These are phyloP conservation scores for Anolis sagrei DNA, from an alignment of 2,113 vertebrate genomes.

Conservation along the genomic window DNA sequence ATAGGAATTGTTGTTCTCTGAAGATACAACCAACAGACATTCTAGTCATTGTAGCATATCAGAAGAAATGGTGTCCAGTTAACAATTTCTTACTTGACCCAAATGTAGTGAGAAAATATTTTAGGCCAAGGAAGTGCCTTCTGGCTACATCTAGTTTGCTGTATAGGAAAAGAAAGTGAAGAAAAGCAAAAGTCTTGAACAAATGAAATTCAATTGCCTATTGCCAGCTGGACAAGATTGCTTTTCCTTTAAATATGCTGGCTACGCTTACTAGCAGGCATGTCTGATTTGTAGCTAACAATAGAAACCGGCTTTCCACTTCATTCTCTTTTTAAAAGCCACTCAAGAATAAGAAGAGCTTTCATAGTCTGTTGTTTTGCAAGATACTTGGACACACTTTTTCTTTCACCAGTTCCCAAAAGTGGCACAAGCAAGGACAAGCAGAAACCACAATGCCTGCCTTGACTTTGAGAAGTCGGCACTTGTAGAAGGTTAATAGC, in stretches of 20 bases:
- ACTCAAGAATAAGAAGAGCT: neutral
- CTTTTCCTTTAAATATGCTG: neutral
- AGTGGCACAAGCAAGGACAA: neutral
- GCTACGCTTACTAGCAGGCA: neutral
- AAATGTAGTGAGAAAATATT: neutral
- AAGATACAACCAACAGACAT: neutral
- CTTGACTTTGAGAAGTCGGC: neutral
- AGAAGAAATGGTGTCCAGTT: neutral
- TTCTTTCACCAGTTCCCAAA: neutral
- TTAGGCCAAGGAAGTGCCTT: neutral
- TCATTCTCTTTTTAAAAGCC: constrained; percentile 22
- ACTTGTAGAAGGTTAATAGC: neutral
- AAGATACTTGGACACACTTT: neutral
- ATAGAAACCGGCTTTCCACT: constrained; percentile 23
- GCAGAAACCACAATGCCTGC: neutral
- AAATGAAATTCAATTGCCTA: constrained; percentile 15
- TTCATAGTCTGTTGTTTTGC: neutral
- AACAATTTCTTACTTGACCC: neutral
- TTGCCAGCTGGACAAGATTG: constrained; percentile 5
- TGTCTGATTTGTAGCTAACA: neutral
- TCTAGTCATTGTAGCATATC: neutral
- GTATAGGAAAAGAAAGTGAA: neutral
- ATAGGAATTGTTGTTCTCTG: neutral
- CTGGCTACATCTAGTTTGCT: neutral
- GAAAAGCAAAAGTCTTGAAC: neutral